Evolutionary conservation across 2,888 invertebrate species (phyloP).

Genomic region (Choristoneura rosaceana): DNA sequence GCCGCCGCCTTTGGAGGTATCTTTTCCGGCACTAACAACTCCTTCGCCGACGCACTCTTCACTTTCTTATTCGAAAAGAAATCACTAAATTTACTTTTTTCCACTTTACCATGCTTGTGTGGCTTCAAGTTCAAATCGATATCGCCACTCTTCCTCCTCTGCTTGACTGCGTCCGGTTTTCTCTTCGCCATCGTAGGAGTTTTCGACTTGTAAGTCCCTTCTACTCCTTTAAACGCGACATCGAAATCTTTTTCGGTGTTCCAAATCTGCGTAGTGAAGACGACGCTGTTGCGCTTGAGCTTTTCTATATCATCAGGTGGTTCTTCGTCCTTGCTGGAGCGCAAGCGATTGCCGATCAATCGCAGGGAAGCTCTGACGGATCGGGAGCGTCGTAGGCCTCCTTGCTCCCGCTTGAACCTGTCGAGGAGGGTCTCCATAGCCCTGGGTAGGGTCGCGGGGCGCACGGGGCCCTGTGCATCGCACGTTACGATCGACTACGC

Average conservation of each 20-base stretch:
- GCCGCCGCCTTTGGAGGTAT: conserved; percentile 88
- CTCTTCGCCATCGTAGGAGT: conserved; percentile 79
- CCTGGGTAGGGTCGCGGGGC: conserved; percentile 73
- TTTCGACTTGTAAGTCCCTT: conserved; percentile 79
- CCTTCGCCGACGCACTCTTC: conserved; percentile 77
- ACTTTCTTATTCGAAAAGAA: conserved; percentile 79
- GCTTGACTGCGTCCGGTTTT: conserved; percentile 67
- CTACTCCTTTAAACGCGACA: conserved; percentile 76
- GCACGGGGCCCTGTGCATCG: conserved; percentile 77
- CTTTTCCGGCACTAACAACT: conserved; percentile 76
- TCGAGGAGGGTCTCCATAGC: conserved; percentile 84
- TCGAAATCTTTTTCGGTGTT: conserved; percentile 73
- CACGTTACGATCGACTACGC: conserved; percentile 80
- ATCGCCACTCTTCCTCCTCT: conserved; percentile 75
- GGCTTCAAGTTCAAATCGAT: conserved; percentile 76
- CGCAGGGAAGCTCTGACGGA: conserved; percentile 90
- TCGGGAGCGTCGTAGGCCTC: conserved; percentile 86
- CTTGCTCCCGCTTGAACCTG: conserved; percentile 81
- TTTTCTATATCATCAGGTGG: conserved; percentile 65
- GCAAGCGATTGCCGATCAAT: conserved; percentile 87
- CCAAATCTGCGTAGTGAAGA: conserved; percentile 74
- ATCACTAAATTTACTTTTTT: conserved; percentile 79
- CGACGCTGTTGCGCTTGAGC: conserved; percentile 70
- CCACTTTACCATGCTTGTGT: conserved; percentile 70
- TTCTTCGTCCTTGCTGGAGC: conserved; percentile 76